Conservation (phyloP, 1,140 invertebrate genomes). For the Meloidogyne chitwoodi region DNA sequence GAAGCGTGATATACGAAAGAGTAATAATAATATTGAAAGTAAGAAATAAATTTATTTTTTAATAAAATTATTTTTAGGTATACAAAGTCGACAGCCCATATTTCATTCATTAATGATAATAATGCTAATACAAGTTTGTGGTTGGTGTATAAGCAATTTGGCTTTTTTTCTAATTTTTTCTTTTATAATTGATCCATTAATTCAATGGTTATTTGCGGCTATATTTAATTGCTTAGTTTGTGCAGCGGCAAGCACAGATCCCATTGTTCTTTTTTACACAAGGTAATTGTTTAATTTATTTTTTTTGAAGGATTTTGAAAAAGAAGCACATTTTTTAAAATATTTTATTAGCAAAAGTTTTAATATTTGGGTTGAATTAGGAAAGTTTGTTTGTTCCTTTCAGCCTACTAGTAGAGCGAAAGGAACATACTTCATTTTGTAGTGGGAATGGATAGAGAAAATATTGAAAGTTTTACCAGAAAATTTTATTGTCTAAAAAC, state of each 20-base stretch:
- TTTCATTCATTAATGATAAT: not conserved
- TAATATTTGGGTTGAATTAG: too few relatives aligned
- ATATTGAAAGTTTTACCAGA: too few relatives aligned
- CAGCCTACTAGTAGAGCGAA: too few relatives aligned
- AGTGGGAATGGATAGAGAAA: too few relatives aligned
- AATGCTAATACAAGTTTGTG: not conserved
- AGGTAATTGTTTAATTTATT: not conserved
- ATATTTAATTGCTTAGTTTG: not conserved
- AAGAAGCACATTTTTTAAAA: too few relatives aligned
- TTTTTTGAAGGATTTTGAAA: too few relatives aligned
- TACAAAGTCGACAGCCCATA: not conserved
- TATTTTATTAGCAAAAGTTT: too few relatives aligned
- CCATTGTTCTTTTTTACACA: not conserved
- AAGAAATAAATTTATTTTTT: not conserved
- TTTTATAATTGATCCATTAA: not conserved
- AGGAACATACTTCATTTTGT: too few relatives aligned
- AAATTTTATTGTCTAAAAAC: too few relatives aligned
- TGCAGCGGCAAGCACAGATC: not conserved
- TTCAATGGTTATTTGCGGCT: not conserved
- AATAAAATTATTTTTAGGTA: too few relatives aligned
- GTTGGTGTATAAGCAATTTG: not conserved
- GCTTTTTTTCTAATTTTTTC: not conserved
- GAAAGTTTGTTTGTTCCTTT: too few relatives aligned
- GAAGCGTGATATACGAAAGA: not conserved
- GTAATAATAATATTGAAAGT: not conserved